A percentile compares a stretch with the other conserved stretches of the same genome.
These are phyloP conservation scores for Phallusia fumigata DNA, from an alignment of 23 tunicate genomes.

Conservation along the genomic window DNA sequence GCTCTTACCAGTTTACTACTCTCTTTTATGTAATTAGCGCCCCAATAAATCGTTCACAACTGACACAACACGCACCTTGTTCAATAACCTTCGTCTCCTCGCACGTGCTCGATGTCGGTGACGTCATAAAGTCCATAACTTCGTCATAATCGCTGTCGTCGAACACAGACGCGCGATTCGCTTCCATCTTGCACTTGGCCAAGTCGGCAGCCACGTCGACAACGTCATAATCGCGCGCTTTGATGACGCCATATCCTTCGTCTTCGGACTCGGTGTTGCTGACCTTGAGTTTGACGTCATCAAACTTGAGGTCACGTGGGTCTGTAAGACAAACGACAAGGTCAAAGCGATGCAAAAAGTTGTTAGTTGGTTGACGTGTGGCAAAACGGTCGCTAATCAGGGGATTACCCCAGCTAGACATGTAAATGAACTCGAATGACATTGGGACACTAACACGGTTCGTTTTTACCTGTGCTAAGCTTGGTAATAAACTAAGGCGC, in stretches of 20 bases:
- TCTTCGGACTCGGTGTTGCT: background rate
- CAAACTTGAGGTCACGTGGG: background rate
- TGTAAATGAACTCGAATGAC: no score
- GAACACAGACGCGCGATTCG: constrained; percentile 35
- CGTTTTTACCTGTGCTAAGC: no score
- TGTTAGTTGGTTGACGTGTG: background rate
- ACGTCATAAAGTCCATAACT: constrained; percentile 69
- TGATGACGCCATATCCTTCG: constrained; percentile 19
- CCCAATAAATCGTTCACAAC: no score
- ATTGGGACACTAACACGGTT: no score
- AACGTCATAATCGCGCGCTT: background rate
- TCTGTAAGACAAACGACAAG: background rate
- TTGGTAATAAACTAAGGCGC: no score
- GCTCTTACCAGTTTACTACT: no score
- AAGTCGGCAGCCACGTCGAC: constrained; percentile 8
- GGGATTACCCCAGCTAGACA: no score
- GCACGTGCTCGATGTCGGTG: constrained; percentile 33
- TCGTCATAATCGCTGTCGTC: constrained; percentile 77
- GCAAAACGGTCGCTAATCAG: no score
- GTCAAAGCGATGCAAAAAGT: background rate
- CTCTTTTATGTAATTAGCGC: no score
- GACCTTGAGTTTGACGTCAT: background rate
- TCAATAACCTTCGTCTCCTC: background rate
- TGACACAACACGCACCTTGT: background rate
- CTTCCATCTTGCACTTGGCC: background rate